Evolutionary conservation across 1,140 invertebrate genomes (phyloP), one percentile per base, ranked within the genome.

Genomic region (Andricus grossulariae): DNA sequence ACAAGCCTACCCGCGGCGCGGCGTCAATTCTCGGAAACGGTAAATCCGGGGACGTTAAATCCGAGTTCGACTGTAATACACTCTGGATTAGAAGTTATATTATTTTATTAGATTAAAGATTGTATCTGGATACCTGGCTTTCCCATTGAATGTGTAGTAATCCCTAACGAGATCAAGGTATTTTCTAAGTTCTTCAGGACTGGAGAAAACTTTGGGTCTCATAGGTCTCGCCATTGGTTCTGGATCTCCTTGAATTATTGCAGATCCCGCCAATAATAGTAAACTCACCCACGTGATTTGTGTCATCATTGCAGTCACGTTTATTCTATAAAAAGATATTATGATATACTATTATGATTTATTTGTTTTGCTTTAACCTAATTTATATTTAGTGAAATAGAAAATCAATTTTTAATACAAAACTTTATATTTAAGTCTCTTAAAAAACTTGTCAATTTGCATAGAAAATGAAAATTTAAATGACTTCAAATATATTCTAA

Each of bases 151-250:
- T 5, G 91, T 90, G 80, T 93, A 93, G 80, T 92, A 93, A 77
- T 93, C 92, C 75, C 90, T 92, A 2, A 94, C 85, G 15, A 92
- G 90, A 77, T 93, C 91, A 8, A 93, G 84, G 78, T 93, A 94
- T 51, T 82, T 86, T 39, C 90, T 84, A 3, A 94, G 87, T 71
- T 93, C 91, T 13, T 93, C 91, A 4, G 92, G 90, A 10, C 83
- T 92, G 16, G 84, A 87, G 83, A 93, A 92, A 21, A 91, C 90
- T 77, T 90, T 88, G 5, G 93, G 93, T 75, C 92, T 84, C 0
- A 87, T 88, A 0, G 93, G 92, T 71, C 91, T 88, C 13, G 87
- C 77, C 83, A 87, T 87, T 2, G 84, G 81, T 54, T 90, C 88
- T 15, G 83, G 79, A 21, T 88, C 82, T n/a, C 75, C 75, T 11